These are phyloP conservation scores for Noctua pronuba DNA, from an alignment of 2,888 invertebrate species.

Conservation along the genomic window DNA sequence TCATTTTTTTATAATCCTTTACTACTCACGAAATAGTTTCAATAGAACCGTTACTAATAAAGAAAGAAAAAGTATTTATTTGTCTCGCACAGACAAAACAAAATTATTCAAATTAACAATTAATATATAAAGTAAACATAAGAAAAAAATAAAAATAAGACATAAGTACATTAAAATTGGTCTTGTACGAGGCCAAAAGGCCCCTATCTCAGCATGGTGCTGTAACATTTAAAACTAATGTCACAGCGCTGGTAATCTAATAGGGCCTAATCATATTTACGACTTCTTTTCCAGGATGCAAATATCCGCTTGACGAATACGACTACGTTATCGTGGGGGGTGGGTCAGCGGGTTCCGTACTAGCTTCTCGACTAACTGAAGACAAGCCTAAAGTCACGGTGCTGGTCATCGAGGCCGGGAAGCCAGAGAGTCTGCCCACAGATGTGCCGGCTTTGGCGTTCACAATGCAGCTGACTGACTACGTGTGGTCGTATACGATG, in stretches of 20 bases:
- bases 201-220: background rate
- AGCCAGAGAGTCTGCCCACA: conserved; percentile 86
- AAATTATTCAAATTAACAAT: too few relatives aligned
- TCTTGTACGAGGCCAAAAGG: too few relatives aligned
- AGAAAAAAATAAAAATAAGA: too few relatives aligned
- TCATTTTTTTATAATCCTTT: background rate
- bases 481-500: conserved; percentile 92
- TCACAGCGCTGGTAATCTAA: too few relatives aligned
- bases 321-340: conserved; percentile 93
- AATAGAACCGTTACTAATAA: background rate
- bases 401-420: conserved; percentile 92
- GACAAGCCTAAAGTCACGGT: conserved; percentile 89
- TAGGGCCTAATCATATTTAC: background rate
- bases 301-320: conserved; percentile 85
- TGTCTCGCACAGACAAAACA: too few relatives aligned
- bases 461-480: conserved; percentile 90
- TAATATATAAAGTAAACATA: too few relatives aligned
- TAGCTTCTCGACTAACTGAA: conserved; percentile 93
- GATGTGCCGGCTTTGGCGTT: conserved; percentile 90
- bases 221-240: background rate
- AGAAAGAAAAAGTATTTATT: background rate
- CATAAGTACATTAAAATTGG: too few relatives aligned
- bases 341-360: conserved; percentile 93
- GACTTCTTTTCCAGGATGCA: conserved; percentile 73
- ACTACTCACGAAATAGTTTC: background rate